Evolutionary conservation across 2,113 vertebrate species (phyloP), one percentile per base, ranked within the genome.

Genomic region (Tachysurus vachellii): DNA sequence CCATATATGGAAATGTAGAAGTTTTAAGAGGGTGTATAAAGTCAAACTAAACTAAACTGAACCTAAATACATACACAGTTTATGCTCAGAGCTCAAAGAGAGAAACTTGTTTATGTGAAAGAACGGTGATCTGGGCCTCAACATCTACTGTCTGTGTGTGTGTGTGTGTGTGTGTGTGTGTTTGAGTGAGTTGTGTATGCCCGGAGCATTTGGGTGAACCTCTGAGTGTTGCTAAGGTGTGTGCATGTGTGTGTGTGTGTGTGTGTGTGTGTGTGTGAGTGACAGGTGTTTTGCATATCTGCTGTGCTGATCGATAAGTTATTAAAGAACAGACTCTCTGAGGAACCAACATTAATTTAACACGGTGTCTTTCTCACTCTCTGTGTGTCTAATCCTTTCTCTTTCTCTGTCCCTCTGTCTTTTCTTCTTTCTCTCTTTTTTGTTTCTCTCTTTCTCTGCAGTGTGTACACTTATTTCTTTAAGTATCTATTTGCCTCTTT

Each of bases 281-380:
- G 94, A 95, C 95, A 96, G 94, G 94, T 92, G 91, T 93, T 95
- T 94, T 97, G 96, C 95, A 96, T 98, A 97, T 96, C 94, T 96
- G 94, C 94, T 86, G 93, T 93, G 95, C 86, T 84, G 83, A 98
- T 99, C 97, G 92, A 98, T 99, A 98, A 79, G 89, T 97, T 97
- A 97, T 99, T 98, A 98, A 96, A 96, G 96, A 97, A 96, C 97
- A 96, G 93, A 91, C 93, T 94, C 95, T 96, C 81, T 56, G 91
- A 93, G 94, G 93, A 93, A 94, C 94, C 92, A 94, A 95, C 96
- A 97, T 98, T 97, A 96, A 97, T 97, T 95, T 94, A 87, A 94
- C 95, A 77, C n/a, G 10, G 76, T 79, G n/a, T 79, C 54, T 68
- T n/a, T 80, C 73, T 76, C 47, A 66, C 80, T 87, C 14, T 87